Conservation (phyloP, 2,797 vertebrate genomes). For the Coranthus polyacanthus region DNA sequence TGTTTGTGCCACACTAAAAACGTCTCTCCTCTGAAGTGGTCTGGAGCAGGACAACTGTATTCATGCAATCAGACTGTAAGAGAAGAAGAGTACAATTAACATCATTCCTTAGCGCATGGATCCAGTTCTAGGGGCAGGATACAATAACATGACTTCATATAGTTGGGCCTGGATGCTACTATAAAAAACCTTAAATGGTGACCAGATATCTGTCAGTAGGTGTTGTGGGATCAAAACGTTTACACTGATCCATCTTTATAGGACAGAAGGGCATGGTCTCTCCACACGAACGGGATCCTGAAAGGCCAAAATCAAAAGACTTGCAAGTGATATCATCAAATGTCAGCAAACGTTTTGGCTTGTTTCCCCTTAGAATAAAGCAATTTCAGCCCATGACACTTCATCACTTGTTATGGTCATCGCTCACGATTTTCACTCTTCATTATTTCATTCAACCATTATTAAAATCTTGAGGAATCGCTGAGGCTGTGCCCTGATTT, state of each 20-base stretch:
- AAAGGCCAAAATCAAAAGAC: background rate
- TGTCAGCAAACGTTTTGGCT: background rate
- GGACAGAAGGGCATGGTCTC: background rate
- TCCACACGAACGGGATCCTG: background rate
- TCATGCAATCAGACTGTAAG: conserved; percentile 28
- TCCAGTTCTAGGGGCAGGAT: conserved; percentile 8
- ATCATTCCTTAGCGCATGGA: background rate
- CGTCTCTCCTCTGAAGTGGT: conserved; percentile 23
- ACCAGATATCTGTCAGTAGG: conserved; percentile 19
- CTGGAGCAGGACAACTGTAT: conserved; percentile 5
- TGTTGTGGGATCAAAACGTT: conserved; percentile 10
- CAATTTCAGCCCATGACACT: background rate
- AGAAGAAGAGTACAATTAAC: conserved; percentile 24
- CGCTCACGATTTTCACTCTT: too few species aligned
- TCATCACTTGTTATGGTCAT: too few species aligned
- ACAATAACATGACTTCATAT: conserved; percentile 9
- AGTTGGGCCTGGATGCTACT: conserved; percentile 1
- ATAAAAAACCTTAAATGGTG: conserved; percentile 35
- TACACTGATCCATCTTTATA: conserved; percentile 1
- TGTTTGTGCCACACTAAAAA: conserved; percentile 11
- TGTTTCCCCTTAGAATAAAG: background rate
- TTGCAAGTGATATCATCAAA: background rate
- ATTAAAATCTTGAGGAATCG: too few species aligned
- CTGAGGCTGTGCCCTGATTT: too few species aligned
- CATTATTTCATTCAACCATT: too few species aligned